Evolutionary conservation across 1,140 invertebrate species (phyloP).

Genomic region (Pectinophora gossypiella): DNA sequence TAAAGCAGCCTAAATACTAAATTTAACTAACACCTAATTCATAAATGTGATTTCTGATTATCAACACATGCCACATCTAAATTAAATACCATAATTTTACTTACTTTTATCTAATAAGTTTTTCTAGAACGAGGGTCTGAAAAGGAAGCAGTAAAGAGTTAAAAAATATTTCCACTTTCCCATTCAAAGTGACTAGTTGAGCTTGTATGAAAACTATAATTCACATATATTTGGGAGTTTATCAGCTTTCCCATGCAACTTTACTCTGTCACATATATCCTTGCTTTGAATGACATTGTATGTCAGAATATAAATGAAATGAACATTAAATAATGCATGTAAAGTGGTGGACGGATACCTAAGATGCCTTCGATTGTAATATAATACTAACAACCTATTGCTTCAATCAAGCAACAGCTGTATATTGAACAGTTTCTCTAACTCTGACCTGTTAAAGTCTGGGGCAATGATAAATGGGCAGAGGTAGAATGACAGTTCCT

Average conservation of each 20-base stretch:
- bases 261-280: too few relatives aligned
- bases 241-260: background rate
- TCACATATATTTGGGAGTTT: background rate
- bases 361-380: conserved; percentile 29
- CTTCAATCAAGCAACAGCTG: conserved; percentile 66
- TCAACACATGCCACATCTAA: too few relatives aligned
- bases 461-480: conserved; percentile 69
- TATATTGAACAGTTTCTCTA: conserved; percentile 71
- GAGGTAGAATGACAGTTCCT: conserved; percentile 71
- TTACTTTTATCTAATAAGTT: too few relatives aligned
- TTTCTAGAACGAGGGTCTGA: too few relatives aligned
- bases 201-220: background rate
- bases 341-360: conserved; percentile 47
- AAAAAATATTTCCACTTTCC: too few relatives aligned
- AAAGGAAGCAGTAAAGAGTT: too few relatives aligned
- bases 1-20: conserved; percentile 18
- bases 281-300: background rate
- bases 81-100: too few relatives aligned
- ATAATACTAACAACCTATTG: conserved; percentile 27
- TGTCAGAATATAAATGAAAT: background rate
- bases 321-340: background rate
- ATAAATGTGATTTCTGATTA: background rate
- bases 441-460: conserved; percentile 64
- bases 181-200: background rate
- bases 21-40: background rate